phyloP scores from a whole-genome alignment of 2,797 vertebrate genomes.

The Molossus alvarezi region DNA sequence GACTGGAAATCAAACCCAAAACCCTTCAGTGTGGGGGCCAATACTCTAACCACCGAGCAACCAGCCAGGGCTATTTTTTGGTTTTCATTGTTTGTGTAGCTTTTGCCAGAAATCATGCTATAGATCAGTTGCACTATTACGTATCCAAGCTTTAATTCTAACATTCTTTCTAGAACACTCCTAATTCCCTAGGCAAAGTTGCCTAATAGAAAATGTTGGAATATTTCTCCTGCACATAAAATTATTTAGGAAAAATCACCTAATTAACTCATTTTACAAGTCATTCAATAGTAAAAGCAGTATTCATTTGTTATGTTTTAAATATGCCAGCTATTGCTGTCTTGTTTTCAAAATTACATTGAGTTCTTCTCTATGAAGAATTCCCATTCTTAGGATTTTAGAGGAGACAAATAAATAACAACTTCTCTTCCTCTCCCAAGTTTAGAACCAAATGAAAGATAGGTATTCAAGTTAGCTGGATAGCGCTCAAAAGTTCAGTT shows the following conservation, averaged over 20 bases:
- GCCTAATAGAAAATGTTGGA: conserved; percentile 38
- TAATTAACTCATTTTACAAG: conserved; percentile 61
- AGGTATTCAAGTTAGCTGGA: not conserved
- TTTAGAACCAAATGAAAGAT: conserved; percentile 10
- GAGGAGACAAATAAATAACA: not conserved
- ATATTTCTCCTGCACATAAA: conserved; percentile 38
- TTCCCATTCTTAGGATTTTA: not conserved
- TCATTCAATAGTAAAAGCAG: conserved; percentile 49
- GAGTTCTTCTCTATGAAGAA: not conserved
- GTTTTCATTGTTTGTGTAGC: not conserved
- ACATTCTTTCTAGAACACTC: not conserved
- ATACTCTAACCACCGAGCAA: no score
- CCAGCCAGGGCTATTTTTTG: not conserved
- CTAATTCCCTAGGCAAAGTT: conserved; percentile 40
- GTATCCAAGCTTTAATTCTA: conserved; percentile 13
- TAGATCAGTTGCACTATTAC: not conserved
- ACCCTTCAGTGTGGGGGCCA: no score
- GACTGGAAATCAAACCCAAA: no score
- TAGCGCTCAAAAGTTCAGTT: not conserved
- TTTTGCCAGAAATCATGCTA: conserved; percentile 25
- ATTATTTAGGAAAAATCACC: not conserved
- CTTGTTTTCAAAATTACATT: conserved; percentile 20
- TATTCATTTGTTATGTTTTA: conserved; percentile 55
- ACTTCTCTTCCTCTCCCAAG: not conserved
- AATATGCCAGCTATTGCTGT: conserved; percentile 20